A percentile compares a stretch with the other conserved stretches of the same genome.
Evolutionary conservation across 2,888 invertebrate species (phyloP).

Genomic region (Orchesellides sinensis): DNA sequence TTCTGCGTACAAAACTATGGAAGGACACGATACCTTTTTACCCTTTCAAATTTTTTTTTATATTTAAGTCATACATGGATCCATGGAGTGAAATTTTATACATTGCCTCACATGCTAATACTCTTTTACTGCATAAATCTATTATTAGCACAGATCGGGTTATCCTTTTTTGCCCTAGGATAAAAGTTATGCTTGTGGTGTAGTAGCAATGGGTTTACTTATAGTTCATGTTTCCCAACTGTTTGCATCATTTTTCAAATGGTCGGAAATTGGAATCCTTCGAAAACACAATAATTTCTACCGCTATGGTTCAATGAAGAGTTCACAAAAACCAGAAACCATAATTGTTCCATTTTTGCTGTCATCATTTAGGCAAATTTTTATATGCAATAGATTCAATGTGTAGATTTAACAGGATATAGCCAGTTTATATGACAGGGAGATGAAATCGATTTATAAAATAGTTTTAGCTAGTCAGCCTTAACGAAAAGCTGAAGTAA

Average conservation of each 20-base stretch:
- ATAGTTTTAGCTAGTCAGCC: conserved; percentile 4
- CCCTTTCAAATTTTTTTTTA: conserved; percentile 12
- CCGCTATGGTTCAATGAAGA: conserved; percentile 18
- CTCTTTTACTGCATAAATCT: neutral
- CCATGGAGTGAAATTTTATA: conserved; percentile 20
- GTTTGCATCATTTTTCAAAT: neutral
- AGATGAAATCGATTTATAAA: conserved; percentile 13
- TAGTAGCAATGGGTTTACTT: conserved; percentile 2
- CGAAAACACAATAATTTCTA: conserved; percentile 16
- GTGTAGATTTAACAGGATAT: too few species aligned
- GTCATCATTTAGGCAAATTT: conserved; percentile 28
- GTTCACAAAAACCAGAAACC: conserved; percentile 31
- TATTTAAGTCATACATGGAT: neutral
- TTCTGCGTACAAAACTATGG: neutral
- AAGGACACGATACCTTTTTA: conserved; percentile 5
- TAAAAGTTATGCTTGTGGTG: conserved; percentile 15
- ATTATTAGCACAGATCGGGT: conserved; percentile 28
- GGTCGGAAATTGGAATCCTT: conserved; percentile 23
- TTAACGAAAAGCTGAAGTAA: conserved; percentile 22
- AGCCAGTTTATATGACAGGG: too few species aligned
- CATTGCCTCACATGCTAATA: conserved; percentile 5
- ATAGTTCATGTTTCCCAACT: conserved; percentile 14
- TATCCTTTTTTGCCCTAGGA: conserved; percentile 18
- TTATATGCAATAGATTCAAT: neutral
- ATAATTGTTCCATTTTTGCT: conserved; percentile 16